Evolutionary conservation across 2,888 invertebrate genomes (phyloP).

Genomic region (Drepanosiphum platanoidis): DNA sequence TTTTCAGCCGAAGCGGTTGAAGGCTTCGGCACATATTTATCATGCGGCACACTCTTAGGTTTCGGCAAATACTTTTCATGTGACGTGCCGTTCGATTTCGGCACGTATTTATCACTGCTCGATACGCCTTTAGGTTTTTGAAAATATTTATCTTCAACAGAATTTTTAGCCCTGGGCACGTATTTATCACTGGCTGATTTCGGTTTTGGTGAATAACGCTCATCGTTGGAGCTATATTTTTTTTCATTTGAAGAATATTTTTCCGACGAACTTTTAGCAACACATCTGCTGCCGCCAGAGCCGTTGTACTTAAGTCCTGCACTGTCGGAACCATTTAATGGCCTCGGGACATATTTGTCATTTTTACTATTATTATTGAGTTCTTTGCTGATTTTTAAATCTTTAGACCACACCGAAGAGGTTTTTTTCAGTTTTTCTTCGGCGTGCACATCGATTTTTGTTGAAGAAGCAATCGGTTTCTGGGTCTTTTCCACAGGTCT

Average conservation of each 20-base stretch:
- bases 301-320: background rate
- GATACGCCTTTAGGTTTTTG: constrained; percentile 20
- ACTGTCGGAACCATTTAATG: constrained; percentile 24
- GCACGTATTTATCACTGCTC: constrained; percentile 10
- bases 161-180: constrained; percentile 12
- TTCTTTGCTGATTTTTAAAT: constrained; percentile 46
- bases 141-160: constrained; percentile 15
- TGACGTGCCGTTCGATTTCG: background rate
- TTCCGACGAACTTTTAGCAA: constrained; percentile 7
- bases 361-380: constrained; percentile 37
- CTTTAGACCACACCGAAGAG: constrained; percentile 64
- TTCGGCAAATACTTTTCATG: constrained; percentile 30
- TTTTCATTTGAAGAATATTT: constrained; percentile 8
- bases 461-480: constrained; percentile 39
- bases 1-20: background rate
- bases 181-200: constrained; percentile 32
- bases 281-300: background rate
- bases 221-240: constrained; percentile 34
- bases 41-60: constrained; percentile 41
- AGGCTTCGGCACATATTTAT: constrained; percentile 45
- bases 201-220: constrained; percentile 50
- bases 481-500: constrained; percentile 45
- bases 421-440: constrained; percentile 64
- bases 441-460: constrained; percentile 42
- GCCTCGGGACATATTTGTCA: constrained; percentile 45